A percentile compares a stretch with the other conserved stretches of the same genome.
Conservation (phyloP, 2,888 invertebrate genomes). For the Melieria crassipennis region DNA sequence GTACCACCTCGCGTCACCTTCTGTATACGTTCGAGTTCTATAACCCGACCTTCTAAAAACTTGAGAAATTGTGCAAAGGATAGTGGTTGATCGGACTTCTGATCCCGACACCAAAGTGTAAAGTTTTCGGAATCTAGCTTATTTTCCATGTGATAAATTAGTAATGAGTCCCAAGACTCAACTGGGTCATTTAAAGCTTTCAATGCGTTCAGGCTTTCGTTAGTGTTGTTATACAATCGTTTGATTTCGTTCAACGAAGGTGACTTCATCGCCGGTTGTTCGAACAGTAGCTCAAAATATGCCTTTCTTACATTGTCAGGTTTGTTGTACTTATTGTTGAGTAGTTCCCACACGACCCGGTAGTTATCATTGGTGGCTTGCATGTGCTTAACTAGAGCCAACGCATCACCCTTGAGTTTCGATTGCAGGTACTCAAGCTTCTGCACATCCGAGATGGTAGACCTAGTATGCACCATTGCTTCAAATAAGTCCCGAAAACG, state of each 20-base stretch:
- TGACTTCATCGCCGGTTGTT: conserved; percentile 24
- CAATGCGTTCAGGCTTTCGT: conserved; percentile 30
- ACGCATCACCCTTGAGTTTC: conserved; percentile 36
- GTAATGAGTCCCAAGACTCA: conserved; percentile 27
- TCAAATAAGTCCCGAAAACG: conserved; percentile 35
- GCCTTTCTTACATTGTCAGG: conserved; percentile 31
- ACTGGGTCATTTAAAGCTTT: conserved; percentile 28
- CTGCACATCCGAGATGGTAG: conserved; percentile 32
- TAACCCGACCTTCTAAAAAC: conserved; percentile 26
- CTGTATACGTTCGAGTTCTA: conserved; percentile 33
- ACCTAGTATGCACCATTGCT: conserved; percentile 27
- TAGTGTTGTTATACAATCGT: conserved; percentile 31
- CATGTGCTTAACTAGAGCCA: conserved; percentile 37
- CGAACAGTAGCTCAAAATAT: conserved; percentile 31
- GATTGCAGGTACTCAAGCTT: conserved; percentile 37
- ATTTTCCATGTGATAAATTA: conserved; percentile 35
- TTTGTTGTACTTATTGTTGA: conserved; percentile 38
- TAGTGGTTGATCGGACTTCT: no score
- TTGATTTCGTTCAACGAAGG: conserved; percentile 22
- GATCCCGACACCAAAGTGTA: no score
- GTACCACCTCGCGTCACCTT: background rate
- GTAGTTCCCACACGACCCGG: conserved; percentile 34
- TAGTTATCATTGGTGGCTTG: conserved; percentile 36
- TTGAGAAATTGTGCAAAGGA: no score
- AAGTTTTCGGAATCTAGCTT: no score